These are phyloP conservation scores for Acanthacorydalis orientalis DNA, from an alignment of 2,888 invertebrate genomes.

Conservation along the genomic window DNA sequence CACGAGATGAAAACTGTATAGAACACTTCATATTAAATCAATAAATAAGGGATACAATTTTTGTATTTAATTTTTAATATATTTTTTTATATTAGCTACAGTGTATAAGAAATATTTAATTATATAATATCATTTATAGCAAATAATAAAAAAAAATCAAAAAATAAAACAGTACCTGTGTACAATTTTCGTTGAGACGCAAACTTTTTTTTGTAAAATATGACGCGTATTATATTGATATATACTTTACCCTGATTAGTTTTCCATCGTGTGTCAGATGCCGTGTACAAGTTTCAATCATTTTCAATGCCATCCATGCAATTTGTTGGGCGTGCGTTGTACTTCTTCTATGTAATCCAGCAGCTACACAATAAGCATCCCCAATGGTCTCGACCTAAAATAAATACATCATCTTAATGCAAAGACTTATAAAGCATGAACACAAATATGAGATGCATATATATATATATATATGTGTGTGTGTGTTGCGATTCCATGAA, in stretches of 20 bases:
- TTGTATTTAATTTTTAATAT: too few relatives aligned
- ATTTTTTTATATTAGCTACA: too few relatives aligned
- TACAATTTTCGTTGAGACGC: neutral
- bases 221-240: neutral
- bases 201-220: neutral
- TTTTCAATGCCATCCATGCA: conserved; percentile 90
- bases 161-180: too few relatives aligned
- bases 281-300: conserved; percentile 78
- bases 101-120: too few relatives aligned
- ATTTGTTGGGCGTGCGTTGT: conserved; percentile 85
- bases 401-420: neutral
- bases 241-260: conserved; percentile 59
- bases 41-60: too few relatives aligned
- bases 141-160: too few relatives aligned
- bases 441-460: too few relatives aligned
- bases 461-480: too few relatives aligned
- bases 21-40: too few relatives aligned
- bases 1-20: too few relatives aligned
- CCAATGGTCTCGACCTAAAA: conserved; percentile 86
- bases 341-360: conserved; percentile 74
- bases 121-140: too few relatives aligned
- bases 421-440: neutral
- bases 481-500: too few relatives aligned
- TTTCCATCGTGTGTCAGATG: conserved; percentile 85
- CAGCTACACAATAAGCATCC: conserved; percentile 91